phyloP scores from a whole-genome alignment of 2,113 vertebrate genomes.

The Notechis scutatus region DNA sequence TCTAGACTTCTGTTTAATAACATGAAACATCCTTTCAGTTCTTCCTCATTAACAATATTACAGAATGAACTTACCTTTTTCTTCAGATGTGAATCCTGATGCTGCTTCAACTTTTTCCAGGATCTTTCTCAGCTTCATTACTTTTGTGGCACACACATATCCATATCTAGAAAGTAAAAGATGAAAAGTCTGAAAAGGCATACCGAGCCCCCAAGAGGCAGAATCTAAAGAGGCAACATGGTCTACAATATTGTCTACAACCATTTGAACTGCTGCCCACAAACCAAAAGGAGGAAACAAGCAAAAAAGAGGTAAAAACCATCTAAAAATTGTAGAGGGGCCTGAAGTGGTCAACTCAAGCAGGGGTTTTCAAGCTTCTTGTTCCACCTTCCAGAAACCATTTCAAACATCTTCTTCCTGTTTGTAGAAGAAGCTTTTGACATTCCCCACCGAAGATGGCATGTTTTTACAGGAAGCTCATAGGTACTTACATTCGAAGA shows the following conservation, averaged over 20 bases:
- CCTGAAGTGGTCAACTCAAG: too few relatives aligned
- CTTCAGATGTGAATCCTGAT: constrained; percentile 98
- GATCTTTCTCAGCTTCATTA: constrained; percentile 97
- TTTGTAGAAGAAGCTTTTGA: not conserved
- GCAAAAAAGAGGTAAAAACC: not conserved
- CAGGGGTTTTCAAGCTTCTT: too few relatives aligned
- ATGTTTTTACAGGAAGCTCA: not conserved
- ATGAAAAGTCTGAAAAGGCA: not conserved
- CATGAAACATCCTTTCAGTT: not conserved
- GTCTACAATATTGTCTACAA: not conserved
- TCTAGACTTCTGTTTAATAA: not conserved
- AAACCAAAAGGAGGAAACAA: not conserved
- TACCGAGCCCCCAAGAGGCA: not conserved
- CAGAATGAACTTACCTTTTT: constrained; percentile 82
- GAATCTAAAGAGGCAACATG: not conserved
- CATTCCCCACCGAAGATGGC: not conserved
- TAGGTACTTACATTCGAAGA: constrained; percentile 87
- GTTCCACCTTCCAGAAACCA: not conserved
- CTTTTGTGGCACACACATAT: constrained; percentile 97
- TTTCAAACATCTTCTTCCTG: not conserved
- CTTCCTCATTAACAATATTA: not conserved
- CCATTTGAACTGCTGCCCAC: too few relatives aligned
- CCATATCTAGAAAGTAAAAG: constrained; percentile 80
- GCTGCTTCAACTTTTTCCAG: constrained; percentile 97
- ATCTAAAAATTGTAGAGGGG: not conserved